Evolutionary conservation across 2,113 vertebrate genomes (phyloP).

Genomic region (Pelobates fuscus): DNA sequence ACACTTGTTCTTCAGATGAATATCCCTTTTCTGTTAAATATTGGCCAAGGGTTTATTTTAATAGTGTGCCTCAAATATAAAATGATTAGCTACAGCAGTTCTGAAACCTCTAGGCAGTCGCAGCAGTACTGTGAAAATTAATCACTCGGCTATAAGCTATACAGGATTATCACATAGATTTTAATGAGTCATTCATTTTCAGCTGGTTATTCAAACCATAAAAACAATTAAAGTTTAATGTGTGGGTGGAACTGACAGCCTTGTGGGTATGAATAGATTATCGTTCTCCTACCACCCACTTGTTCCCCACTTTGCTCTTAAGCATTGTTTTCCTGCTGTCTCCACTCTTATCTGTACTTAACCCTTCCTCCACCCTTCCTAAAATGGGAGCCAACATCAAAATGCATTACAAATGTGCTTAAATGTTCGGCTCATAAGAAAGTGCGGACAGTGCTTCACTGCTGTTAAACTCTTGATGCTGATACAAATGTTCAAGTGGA

Average conservation of each 20-base stretch:
- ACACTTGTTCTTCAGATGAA: not conserved
- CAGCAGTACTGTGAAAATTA: not conserved
- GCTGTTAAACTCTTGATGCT: no score
- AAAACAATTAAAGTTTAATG: not conserved
- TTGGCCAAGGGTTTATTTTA: not conserved
- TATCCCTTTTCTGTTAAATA: not conserved
- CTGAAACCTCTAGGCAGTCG: not conserved
- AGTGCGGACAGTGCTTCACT: no score
- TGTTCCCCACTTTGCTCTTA: not conserved
- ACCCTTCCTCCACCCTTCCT: slow-evolving; percentile 33
- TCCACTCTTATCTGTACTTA: slow-evolving; percentile 32
- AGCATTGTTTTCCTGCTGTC: slow-evolving; percentile 26
- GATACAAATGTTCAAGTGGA: no score
- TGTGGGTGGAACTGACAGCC: slow-evolving; percentile 39
- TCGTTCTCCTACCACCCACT: slow-evolving; percentile 28
- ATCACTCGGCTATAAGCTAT: not conserved
- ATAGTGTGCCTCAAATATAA: not conserved
- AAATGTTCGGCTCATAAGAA: not conserved
- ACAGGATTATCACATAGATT: slow-evolving; percentile 10
- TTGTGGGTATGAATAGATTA: slow-evolving; percentile 39
- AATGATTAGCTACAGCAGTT: not conserved
- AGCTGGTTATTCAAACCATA: slow-evolving; percentile 5
- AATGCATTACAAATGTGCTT: not conserved
- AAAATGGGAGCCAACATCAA: slow-evolving; percentile 15
- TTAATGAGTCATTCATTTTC: slow-evolving; percentile 17